These are phyloP conservation scores for Pseudachorutes palmiensis DNA, from an alignment of 1,140 invertebrate species.

Conservation along the genomic window DNA sequence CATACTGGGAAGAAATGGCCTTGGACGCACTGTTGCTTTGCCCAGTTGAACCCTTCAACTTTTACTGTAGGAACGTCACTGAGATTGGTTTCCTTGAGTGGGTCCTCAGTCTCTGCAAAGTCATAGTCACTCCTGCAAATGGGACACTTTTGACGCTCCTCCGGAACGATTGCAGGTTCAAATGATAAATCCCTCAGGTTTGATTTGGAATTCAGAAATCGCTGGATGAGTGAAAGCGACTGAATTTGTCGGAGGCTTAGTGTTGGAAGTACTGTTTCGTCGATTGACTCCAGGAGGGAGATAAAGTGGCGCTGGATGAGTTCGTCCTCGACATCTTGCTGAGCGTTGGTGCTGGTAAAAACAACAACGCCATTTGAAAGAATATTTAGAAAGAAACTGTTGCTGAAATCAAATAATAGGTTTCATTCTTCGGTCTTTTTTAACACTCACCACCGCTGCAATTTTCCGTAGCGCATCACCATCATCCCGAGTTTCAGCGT, in stretches of 20 bases:
- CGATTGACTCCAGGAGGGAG: neutral
- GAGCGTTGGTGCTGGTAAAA: neutral
- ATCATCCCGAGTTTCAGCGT: neutral
- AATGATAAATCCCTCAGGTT: neutral
- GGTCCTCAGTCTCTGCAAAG: neutral
- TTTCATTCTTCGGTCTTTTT: neutral
- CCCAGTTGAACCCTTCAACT: neutral
- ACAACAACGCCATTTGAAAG: neutral
- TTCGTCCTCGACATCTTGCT: neutral
- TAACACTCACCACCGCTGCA: neutral
- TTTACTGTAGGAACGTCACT: neutral
- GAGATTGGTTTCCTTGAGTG: neutral
- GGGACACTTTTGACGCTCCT: neutral
- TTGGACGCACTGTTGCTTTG: neutral
- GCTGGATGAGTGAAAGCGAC: neutral
- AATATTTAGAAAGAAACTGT: neutral
- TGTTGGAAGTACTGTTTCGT: neutral
- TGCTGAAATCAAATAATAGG: neutral
- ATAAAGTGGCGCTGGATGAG: neutral
- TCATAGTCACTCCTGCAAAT: conserved; percentile 4
- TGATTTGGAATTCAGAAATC: conserved; percentile 10
- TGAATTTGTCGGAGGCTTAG: neutral
- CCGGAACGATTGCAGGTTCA: neutral
- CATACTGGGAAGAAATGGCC: neutral
- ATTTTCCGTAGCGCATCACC: neutral